These are phyloP conservation scores for Brachyalestes nurse DNA, from an alignment of 2,797 vertebrate species.

Conservation along the genomic window DNA sequence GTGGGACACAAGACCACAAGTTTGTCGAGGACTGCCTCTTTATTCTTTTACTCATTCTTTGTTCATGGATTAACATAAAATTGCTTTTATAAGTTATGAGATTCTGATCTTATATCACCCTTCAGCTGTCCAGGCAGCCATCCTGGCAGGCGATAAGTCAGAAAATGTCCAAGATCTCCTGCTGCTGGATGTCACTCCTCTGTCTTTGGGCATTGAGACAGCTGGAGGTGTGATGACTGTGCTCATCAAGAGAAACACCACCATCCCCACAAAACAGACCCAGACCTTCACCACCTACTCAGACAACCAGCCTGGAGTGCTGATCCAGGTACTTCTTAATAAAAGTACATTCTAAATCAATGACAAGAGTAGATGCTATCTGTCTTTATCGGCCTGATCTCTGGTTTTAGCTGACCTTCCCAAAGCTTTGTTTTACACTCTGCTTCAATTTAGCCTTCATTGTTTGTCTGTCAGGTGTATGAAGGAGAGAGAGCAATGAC, in stretches of 20 bases:
- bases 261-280: constrained; percentile 85
- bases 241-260: constrained; percentile 86
- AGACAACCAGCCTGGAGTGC: constrained; percentile 84
- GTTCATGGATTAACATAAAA: not conserved
- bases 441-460: not conserved
- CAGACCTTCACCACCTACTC: constrained; percentile 86
- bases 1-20: constrained; percentile 56
- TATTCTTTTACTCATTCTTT: not conserved
- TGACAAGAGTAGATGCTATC: not conserved
- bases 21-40: not conserved
- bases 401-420: not conserved
- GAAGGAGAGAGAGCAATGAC: constrained; percentile 86
- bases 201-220: constrained; percentile 84
- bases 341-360: not conserved
- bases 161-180: constrained; percentile 86
- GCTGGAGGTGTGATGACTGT: constrained; percentile 86
- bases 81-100: constrained; percentile 1
- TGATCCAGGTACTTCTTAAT: constrained; percentile 76
- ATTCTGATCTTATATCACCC: constrained; percentile 35
- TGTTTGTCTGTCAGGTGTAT: constrained; percentile 72
- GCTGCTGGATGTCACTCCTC: constrained; percentile 82
- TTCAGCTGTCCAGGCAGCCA: constrained; percentile 83
- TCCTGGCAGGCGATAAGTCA: constrained; percentile 84
- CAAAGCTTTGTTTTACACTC: not conserved
- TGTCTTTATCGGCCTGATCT: not conserved